Evolutionary conservation across 1,140 invertebrate genomes (phyloP).

Genomic region (Drosophila nigrodunni): DNA sequence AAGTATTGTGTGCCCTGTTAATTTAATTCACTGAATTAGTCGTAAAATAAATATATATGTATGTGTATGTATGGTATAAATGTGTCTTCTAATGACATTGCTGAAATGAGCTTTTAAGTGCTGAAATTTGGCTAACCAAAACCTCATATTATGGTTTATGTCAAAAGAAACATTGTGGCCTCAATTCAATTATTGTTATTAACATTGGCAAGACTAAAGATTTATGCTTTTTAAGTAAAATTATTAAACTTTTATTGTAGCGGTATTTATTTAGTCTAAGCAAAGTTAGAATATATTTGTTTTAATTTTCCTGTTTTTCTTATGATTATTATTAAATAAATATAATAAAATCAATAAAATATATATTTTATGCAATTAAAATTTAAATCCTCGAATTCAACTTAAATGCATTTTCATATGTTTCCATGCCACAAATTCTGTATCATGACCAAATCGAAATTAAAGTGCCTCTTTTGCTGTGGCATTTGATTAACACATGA

Average conservation of each 20-base stretch:
- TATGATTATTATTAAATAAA: too few species aligned
- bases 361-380: too few species aligned
- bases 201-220: background rate
- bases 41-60: background rate
- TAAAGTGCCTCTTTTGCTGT: background rate
- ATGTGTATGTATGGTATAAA: background rate
- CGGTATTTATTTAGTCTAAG: too few species aligned
- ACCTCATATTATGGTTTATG: conserved; percentile 5
- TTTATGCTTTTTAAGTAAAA: too few species aligned
- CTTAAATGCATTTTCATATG: conserved; percentile 1
- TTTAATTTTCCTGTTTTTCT: too few species aligned
- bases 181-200: conserved; percentile 1
- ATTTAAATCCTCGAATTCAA: background rate
- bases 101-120: background rate
- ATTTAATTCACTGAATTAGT: conserved; percentile 23
- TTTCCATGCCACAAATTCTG: background rate
- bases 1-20: conserved; percentile 21
- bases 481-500: conserved; percentile 39
- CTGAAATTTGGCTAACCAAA: background rate
- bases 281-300: too few species aligned
- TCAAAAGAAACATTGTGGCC: background rate
- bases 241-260: too few species aligned
- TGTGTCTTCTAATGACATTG: conserved; percentile 13
- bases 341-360: background rate
- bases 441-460: conserved; percentile 17